These are phyloP conservation scores for Ommatoiulus sabulosus DNA, from an alignment of 2,888 invertebrate genomes.

Conservation along the genomic window DNA sequence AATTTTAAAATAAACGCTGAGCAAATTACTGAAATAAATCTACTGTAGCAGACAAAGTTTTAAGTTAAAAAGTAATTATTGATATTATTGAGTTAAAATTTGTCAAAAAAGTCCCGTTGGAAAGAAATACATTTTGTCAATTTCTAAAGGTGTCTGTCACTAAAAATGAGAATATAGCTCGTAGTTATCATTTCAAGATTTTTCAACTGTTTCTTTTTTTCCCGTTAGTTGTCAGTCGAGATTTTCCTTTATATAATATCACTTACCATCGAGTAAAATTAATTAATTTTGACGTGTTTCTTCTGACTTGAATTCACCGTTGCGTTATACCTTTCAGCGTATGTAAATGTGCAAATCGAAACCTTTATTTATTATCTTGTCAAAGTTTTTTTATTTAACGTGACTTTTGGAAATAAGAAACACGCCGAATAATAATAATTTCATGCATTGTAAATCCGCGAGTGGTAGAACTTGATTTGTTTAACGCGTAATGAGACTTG, in stretches of 20 bases:
- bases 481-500: conserved; percentile 30
- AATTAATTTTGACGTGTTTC: neutral
- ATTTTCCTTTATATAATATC: neutral
- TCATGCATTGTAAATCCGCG: neutral
- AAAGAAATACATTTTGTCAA: too few species aligned
- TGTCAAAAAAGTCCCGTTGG: too few species aligned
- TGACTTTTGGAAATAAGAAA: conserved; percentile 9
- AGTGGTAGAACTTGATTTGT: conserved; percentile 36
- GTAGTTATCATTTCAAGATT: neutral
- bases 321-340: neutral
- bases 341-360: neutral
- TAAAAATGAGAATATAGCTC: too few species aligned
- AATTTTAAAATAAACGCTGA: too few species aligned
- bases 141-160: too few species aligned
- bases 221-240: neutral
- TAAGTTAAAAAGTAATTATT: too few species aligned
- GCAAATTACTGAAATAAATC: too few species aligned
- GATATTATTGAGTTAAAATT: too few species aligned
- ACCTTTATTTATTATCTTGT: neutral
- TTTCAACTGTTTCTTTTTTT: neutral
- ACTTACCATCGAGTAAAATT: neutral
- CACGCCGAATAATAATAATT: neutral
- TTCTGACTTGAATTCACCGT: neutral
- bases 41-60: too few species aligned
- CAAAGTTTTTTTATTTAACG: neutral